Percentiles rank a stretch among this genome's conserved stretches.
These are phyloP conservation scores for Pelecanus crispus DNA, from an alignment of 2,113 vertebrate genomes.

Conservation along the genomic window DNA sequence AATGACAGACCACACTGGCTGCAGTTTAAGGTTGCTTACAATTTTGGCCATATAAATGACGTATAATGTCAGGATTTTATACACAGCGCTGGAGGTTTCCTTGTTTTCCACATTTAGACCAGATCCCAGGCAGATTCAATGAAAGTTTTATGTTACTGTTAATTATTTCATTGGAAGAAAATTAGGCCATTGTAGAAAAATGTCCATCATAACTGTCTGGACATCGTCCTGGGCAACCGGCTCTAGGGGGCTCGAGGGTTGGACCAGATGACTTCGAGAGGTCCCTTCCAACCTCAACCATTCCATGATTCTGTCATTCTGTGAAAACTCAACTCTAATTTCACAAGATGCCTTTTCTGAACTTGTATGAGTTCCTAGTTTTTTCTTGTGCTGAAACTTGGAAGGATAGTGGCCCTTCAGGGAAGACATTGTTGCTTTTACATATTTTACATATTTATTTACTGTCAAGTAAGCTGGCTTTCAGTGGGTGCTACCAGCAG, in stretches of 20 bases:
- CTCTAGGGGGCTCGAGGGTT: not conserved
- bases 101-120: not conserved
- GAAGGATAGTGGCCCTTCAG: not conserved
- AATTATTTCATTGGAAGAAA: not conserved
- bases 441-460: not conserved
- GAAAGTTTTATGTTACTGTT: not conserved
- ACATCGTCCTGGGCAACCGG: rapidly evolving
- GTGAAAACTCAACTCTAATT: not conserved
- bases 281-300: not conserved
- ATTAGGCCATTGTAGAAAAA: not conserved
- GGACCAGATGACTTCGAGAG: not conserved
- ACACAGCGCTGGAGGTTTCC: not conserved
- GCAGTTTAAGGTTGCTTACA: not conserved
- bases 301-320: not conserved
- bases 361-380: not conserved
- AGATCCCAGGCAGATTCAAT: not conserved
- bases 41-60: not conserved
- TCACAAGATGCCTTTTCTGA: not conserved
- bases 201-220: no score
- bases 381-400: not conserved
- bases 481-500: not conserved
- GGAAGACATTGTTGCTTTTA: not conserved
- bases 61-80: not conserved
- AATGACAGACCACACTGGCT: not conserved
- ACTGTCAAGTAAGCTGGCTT: not conserved